Evolutionary conservation across 2,888 invertebrate species (phyloP), one percentile per base, ranked within the genome.

Genomic region (Conus canariensis): DNA sequence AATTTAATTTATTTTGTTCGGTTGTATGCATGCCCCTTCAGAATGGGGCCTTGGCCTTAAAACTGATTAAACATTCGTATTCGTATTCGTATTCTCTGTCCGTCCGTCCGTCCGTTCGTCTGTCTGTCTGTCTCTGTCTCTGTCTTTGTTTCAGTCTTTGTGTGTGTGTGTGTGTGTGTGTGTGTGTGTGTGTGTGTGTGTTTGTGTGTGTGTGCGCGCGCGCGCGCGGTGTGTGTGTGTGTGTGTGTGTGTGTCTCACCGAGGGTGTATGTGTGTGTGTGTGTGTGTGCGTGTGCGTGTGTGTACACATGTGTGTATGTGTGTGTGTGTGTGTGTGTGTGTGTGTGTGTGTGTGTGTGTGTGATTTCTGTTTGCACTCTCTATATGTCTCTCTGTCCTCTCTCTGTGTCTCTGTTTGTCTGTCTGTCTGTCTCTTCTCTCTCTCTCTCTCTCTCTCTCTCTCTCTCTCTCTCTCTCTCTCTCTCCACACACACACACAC

Each of bases 71-170:
- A 45, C 45, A 45, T 45, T 45, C 45, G 45, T 45, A 45, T 45
- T 45, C 45, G 45, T 45, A 45, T 45, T 45, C 45, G 45, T 45
- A 45, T 45, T 45, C 45, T 45, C 45, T 45, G 45, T 45, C 45
- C 45, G 45, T 45, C 45, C 4, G 98, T 98, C 99, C 0, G 98
- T 99, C 70, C 19, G 8, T 22, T 70, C 9, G 25, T 58, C 16
- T 85, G 58, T 14, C 0, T 85, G 60, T 25, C 58, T 59, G 80
- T 80, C 10, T 30, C 9, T 77, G 77, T 77, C 25, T 77, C 30
- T 80, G 80, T 80, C 30, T 25, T 25, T 80, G 80, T 59, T 4
- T 85, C n/a, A 58, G 60, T 85, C 58, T 85, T 58, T 85, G 85
- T 85, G 7, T 85, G 59, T 85, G 58, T 58, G 58, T 85, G 58